These are phyloP conservation scores for Microplitis deprimator DNA, from an alignment of 2,888 invertebrate genomes.

Conservation along the genomic window DNA sequence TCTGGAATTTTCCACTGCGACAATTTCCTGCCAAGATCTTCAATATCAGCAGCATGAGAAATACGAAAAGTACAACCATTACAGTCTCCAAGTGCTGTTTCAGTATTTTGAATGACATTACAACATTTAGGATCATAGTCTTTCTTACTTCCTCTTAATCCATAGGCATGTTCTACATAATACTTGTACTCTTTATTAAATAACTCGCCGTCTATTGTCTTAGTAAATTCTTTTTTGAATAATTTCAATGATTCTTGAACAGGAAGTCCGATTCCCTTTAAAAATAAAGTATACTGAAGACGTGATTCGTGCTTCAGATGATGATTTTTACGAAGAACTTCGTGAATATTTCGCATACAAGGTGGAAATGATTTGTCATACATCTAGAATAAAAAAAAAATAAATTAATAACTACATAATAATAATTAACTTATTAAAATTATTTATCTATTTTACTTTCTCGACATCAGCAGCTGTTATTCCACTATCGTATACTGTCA, in stretches of 20 bases:
- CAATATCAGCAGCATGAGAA: constrained; percentile 13
- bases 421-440: background rate
- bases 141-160: constrained; percentile 5
- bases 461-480: background rate
- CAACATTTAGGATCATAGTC: constrained; percentile 20
- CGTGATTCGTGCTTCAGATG: constrained; percentile 32
- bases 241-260: constrained; percentile 9
- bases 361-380: constrained; percentile 18
- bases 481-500: background rate
- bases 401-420: background rate
- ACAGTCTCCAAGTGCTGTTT: constrained; percentile 3
- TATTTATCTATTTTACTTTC: background rate
- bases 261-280: constrained; percentile 22
- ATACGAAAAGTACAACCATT: constrained; percentile 20
- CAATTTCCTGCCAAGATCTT: constrained; percentile 4
- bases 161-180: constrained; percentile 27
- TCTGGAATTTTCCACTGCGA: constrained; percentile 22
- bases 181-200: constrained; percentile 27
- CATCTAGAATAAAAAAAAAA: constrained; percentile 3
- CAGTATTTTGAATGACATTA: background rate
- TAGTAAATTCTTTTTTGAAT: constrained; percentile 11
- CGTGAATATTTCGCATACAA: constrained; percentile 22
- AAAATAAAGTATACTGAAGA: constrained; percentile 18
- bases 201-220: background rate
- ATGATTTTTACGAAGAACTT: constrained; percentile 15